These are phyloP conservation scores for Pontoporia blainvillei DNA, from an alignment of 2,113 vertebrate genomes.

Conservation along the genomic window DNA sequence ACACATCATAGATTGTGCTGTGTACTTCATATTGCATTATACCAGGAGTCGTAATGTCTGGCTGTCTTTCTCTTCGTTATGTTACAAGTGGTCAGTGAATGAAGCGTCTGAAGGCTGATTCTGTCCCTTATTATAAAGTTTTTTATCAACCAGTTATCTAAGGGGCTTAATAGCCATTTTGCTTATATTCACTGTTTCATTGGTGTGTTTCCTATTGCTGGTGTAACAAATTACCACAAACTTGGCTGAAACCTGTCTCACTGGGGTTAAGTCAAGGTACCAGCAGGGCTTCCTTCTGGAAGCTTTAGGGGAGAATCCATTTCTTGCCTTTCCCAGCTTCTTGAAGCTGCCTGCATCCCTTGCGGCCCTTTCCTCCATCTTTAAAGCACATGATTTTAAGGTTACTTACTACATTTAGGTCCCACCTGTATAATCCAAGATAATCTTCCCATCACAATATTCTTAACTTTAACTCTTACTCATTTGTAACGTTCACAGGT, in stretches of 20 bases:
- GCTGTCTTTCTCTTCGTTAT: background rate
- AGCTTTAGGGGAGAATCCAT: background rate
- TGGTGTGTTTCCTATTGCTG: background rate
- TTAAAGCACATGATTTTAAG: background rate
- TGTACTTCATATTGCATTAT: background rate
- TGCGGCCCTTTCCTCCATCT: background rate
- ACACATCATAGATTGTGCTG: background rate
- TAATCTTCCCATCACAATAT: background rate
- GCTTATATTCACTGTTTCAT: background rate
- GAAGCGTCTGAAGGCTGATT: background rate
- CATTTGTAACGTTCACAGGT: background rate
- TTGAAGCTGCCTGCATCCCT: background rate
- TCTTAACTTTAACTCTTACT: background rate
- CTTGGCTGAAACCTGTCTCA: background rate
- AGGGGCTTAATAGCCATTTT: background rate
- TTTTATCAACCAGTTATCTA: background rate
- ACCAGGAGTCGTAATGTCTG: background rate
- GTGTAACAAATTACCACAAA: background rate
- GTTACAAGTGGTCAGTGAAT: background rate
- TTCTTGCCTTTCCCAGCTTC: background rate
- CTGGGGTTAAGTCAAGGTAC: background rate
- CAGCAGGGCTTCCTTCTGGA: background rate
- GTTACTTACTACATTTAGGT: background rate
- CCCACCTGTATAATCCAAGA: background rate
- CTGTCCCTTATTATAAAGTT: background rate